Evolutionary conservation across 2,113 vertebrate species (phyloP).

Genomic region (Thunnus maccoyii): DNA sequence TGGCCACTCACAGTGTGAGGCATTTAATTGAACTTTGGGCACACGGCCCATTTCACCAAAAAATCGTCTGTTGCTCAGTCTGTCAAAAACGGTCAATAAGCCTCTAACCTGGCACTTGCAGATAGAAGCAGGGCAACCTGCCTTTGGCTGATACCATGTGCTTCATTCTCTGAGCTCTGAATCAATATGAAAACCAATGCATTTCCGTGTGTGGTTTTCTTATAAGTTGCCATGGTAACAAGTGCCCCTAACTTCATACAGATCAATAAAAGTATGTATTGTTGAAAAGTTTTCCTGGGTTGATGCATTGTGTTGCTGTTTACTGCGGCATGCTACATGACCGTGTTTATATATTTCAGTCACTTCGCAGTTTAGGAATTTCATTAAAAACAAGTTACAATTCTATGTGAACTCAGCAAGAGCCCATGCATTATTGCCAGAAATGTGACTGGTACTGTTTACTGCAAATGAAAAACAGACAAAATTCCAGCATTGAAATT

Average conservation of each 20-base stretch:
- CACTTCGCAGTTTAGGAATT: slow-evolving; percentile 34
- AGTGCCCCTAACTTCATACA: slow-evolving; percentile 34
- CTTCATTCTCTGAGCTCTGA: slow-evolving; percentile 35
- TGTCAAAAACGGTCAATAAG: slow-evolving; percentile 77
- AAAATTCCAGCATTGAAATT: slow-evolving; percentile 69
- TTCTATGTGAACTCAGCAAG: slow-evolving; percentile 56
- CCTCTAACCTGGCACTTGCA: slow-evolving; percentile 60
- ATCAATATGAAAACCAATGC: slow-evolving; percentile 51
- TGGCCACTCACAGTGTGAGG: slow-evolving; percentile 61
- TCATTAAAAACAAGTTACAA: slow-evolving; percentile 36
- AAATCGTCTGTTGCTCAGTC: slow-evolving; percentile 73
- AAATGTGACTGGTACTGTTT: slow-evolving; percentile 56
- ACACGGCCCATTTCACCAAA: slow-evolving; percentile 60
- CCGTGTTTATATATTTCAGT: slow-evolving; percentile 21
- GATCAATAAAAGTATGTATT: slow-evolving; percentile 30
- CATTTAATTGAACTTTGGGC: slow-evolving; percentile 81
- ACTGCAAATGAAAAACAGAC: slow-evolving; percentile 70
- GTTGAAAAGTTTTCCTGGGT: slow-evolving; percentile 35
- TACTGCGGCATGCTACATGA: slow-evolving; percentile 5
- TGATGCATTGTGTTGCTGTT: slow-evolving; percentile 18
- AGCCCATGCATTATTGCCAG: slow-evolving; percentile 5
- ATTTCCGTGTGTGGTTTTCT: slow-evolving; percentile 35
- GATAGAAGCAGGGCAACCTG: slow-evolving; percentile 54
- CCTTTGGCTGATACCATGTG: slow-evolving; percentile 51
- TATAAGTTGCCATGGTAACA: slow-evolving; percentile 68